A percentile compares a stretch with the other conserved stretches of the same genome.
Conservation (phyloP, 2,113 vertebrate species). For the Coturnix japonica region DNA sequence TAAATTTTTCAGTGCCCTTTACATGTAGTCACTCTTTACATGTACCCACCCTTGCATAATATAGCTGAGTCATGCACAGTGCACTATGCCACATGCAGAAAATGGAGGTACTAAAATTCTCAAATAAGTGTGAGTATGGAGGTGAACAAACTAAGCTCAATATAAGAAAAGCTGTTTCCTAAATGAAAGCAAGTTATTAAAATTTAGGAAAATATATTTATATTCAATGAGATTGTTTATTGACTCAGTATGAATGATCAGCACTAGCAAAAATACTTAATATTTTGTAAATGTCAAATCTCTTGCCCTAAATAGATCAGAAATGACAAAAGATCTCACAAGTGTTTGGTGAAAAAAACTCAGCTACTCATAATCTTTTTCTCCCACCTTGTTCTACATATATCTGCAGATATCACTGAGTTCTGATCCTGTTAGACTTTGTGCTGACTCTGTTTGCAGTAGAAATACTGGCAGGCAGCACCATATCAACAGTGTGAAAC, state of each 20-base stretch:
- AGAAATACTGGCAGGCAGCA: conserved; percentile 64
- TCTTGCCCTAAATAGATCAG: neutral
- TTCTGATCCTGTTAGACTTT: conserved; percentile 61
- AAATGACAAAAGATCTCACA: neutral
- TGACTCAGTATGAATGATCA: neutral
- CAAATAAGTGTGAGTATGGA: neutral
- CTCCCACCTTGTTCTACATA: neutral
- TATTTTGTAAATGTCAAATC: neutral
- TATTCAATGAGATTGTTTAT: neutral
- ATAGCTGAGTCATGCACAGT: neutral
- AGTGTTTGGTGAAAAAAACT: neutral
- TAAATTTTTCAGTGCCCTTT: neutral
- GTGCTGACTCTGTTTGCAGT: conserved; percentile 80
- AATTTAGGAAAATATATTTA: neutral
- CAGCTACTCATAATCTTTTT: neutral
- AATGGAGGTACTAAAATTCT: neutral
- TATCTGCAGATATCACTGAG: conserved; percentile 3
- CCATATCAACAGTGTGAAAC: conserved; percentile 75
- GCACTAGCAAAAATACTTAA: neutral
- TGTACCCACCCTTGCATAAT: neutral
- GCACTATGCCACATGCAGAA: neutral
- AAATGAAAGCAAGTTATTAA: neutral
- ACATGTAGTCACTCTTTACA: neutral
- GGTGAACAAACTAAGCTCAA: neutral
- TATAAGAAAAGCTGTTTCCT: neutral